Evolutionary conservation across 1,140 invertebrate genomes (phyloP).

Genomic region (Drosophila seguyi): DNA sequence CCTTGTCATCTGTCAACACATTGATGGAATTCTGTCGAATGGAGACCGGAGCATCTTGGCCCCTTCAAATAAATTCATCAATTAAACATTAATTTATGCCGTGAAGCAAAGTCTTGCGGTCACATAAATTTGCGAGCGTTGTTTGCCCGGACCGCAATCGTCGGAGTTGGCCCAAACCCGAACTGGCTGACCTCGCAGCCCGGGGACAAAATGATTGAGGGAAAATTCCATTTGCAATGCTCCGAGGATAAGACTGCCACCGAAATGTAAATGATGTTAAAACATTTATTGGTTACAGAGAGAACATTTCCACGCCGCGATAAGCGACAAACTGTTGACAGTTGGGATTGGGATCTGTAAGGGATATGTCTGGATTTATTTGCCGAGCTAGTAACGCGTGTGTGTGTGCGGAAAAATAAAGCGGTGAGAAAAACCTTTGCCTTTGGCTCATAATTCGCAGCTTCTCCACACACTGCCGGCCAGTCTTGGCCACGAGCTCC

Average conservation of each 20-base stretch:
- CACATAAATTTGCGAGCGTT: constrained; percentile 72
- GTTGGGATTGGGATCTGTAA: constrained; percentile 33
- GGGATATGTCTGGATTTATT: constrained; percentile 51
- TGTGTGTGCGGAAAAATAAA: constrained; percentile 3
- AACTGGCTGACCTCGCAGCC: constrained; percentile 31
- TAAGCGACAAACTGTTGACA: constrained; percentile 60
- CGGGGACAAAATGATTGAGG: constrained; percentile 59
- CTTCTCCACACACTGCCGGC: constrained; percentile 38
- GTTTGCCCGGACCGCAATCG: constrained; percentile 46
- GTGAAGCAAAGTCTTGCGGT: constrained; percentile 70
- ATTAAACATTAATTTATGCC: constrained; percentile 77
- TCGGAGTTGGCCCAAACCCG: constrained; percentile 33
- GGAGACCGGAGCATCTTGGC: constrained; percentile 18
- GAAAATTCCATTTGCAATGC: constrained; percentile 58
- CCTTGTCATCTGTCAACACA: background rate
- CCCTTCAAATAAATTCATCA: constrained; percentile 66
- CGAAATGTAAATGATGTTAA: constrained; percentile 70
- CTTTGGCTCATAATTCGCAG: constrained; percentile 67
- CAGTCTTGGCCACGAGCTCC: constrained; percentile 13
- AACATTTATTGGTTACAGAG: constrained; percentile 68
- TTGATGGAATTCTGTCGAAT: constrained; percentile 25
- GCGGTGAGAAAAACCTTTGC: constrained; percentile 18
- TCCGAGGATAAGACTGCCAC: constrained; percentile 47
- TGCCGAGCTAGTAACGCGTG: constrained; percentile 19
- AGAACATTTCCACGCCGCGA: constrained; percentile 39